Percentiles rank a stretch among this genome's conserved stretches.
Conservation (phyloP, 2,113 vertebrate genomes). For the Toxotes jaculatrix region DNA sequence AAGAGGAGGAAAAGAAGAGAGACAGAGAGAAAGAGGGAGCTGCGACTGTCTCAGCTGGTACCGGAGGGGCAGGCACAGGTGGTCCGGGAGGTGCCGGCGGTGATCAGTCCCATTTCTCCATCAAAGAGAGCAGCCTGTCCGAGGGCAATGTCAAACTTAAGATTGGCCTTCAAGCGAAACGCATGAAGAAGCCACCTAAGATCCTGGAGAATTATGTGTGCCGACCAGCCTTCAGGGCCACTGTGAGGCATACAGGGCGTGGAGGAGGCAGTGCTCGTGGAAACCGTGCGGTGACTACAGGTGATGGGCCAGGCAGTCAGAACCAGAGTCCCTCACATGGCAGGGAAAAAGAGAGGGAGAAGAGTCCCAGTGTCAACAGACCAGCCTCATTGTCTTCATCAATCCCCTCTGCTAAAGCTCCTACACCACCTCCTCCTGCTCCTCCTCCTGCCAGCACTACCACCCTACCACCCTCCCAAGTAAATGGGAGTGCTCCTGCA, state of each 20-base stretch:
- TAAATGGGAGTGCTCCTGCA: slow-evolving; percentile 77
- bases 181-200: slow-evolving; percentile 98
- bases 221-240: slow-evolving; percentile 95
- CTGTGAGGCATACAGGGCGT: slow-evolving; percentile 84
- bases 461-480: slow-evolving; percentile 68
- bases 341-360: slow-evolving; percentile 81
- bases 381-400: slow-evolving; percentile 60
- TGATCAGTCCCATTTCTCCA: slow-evolving; percentile 91
- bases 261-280: slow-evolving; percentile 73
- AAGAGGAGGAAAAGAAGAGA: slow-evolving; percentile 84
- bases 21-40: slow-evolving; percentile 81
- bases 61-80: slow-evolving; percentile 51
- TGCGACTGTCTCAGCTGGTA: slow-evolving; percentile 33
- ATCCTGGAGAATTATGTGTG: slow-evolving; percentile 98
- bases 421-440: slow-evolving; percentile 72
- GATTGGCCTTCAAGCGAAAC: slow-evolving; percentile 96
- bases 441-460: slow-evolving; percentile 65
- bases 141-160: slow-evolving; percentile 97
- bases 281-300: slow-evolving; percentile 68
- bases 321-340: slow-evolving; percentile 71
- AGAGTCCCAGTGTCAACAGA: slow-evolving; percentile 76
- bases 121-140: slow-evolving; percentile 94
- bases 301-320: slow-evolving; percentile 61
- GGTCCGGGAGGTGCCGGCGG: slow-evolving; percentile 56
- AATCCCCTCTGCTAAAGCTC: slow-evolving; percentile 63